These are phyloP conservation scores for Zoanthus sansibaricus DNA, from an alignment of 92 coral and sea anemone species.

Conservation along the genomic window DNA sequence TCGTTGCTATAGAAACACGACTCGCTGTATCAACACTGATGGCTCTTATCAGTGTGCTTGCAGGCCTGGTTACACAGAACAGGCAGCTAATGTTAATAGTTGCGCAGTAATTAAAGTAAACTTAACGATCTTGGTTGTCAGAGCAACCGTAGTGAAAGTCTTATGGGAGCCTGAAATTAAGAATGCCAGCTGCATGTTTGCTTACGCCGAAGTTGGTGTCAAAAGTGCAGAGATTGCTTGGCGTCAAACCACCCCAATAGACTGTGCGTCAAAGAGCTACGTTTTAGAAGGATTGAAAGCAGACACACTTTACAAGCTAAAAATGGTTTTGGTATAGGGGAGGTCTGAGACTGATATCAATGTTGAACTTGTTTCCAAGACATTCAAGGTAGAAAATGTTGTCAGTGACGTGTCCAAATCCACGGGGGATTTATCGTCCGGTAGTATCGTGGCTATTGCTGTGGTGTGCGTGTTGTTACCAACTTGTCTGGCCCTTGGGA, in stretches of 20 bases:
- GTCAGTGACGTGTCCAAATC: background rate
- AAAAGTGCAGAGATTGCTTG: background rate
- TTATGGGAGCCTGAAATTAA: constrained; percentile 10
- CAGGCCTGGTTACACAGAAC: constrained; percentile 54
- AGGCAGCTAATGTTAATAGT: background rate
- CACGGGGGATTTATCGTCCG: constrained; percentile 1
- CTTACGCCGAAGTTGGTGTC: background rate
- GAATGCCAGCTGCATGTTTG: background rate
- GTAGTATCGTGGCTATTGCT: background rate
- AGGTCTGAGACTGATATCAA: background rate
- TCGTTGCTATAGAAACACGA: constrained; percentile 20
- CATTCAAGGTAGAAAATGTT: background rate
- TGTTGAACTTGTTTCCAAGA: constrained; percentile 16
- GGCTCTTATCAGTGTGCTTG: constrained; percentile 73
- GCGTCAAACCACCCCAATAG: constrained; percentile 3
- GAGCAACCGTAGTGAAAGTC: background rate
- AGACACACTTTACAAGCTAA: background rate
- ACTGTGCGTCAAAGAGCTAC: background rate
- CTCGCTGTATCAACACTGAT: constrained; percentile 66
- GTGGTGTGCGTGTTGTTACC: background rate
- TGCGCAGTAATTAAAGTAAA: constrained; percentile 2
- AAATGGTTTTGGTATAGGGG: constrained; percentile 3
- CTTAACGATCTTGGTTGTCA: background rate
- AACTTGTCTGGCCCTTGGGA: background rate
- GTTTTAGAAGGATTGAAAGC: constrained; percentile 17